These are phyloP conservation scores for Sapajus apella DNA, from an alignment of 2,113 vertebrate species.

Conservation along the genomic window DNA sequence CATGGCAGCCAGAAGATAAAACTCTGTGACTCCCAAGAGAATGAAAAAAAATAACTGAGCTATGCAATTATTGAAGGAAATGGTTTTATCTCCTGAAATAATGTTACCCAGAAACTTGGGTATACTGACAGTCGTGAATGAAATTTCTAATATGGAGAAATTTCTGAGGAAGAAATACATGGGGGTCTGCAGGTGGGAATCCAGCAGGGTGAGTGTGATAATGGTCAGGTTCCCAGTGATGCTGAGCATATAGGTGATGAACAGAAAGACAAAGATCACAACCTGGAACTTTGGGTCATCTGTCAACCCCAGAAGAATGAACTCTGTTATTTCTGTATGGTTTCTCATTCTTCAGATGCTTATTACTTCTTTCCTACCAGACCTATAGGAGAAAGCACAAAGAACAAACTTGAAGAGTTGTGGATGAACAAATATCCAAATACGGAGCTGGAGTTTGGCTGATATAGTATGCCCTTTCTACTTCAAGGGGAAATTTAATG, in stretches of 20 bases:
- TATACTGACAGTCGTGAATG: conserved; percentile 61
- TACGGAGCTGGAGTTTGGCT: not conserved
- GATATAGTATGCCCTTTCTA: not conserved
- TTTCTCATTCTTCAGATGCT: conserved; percentile 53
- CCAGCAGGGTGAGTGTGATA: conserved; percentile 52
- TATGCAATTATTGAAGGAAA: conserved; percentile 62
- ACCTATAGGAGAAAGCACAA: not conserved
- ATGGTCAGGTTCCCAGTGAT: conserved; percentile 69
- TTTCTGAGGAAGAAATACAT: conserved; percentile 75
- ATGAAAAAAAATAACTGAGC: conserved; percentile 70
- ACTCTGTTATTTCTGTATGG: conserved; percentile 55
- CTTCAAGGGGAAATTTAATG: not conserved
- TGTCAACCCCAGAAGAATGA: conserved; percentile 65
- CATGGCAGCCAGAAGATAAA: conserved; percentile 69
- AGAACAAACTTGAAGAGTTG: not conserved
- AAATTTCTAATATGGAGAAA: conserved; percentile 67
- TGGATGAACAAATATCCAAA: not conserved
- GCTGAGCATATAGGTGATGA: conserved; percentile 69
- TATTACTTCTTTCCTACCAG: not conserved
- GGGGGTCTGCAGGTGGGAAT: conserved; percentile 60
- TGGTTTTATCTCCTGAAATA: conserved; percentile 60
- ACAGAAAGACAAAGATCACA: conserved; percentile 58
- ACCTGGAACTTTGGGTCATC: conserved; percentile 29
- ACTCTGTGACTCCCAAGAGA: conserved; percentile 63
- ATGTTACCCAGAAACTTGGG: conserved; percentile 63